These are phyloP conservation scores for Tetheella fluctuosa DNA, from an alignment of 2,888 invertebrate genomes.

Conservation along the genomic window DNA sequence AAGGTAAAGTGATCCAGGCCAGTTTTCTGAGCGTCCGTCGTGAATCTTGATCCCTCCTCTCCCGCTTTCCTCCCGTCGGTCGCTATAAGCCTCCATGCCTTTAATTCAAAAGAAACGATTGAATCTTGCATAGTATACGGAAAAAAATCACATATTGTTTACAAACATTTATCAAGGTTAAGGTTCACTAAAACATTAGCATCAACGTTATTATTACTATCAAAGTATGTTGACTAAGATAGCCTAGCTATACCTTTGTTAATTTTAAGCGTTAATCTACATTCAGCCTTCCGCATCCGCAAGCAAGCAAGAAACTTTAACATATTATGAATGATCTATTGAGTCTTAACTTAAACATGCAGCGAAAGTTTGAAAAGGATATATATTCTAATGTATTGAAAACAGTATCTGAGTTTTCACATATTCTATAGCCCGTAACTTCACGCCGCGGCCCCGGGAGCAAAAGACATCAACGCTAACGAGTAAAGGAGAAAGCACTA, in stretches of 20 bases:
- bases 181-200: no score
- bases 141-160: conserved; percentile 28
- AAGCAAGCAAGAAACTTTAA: not conserved
- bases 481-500: conserved; percentile 55
- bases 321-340: not conserved
- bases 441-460: conserved; percentile 48
- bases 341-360: not conserved
- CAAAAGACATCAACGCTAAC: conserved; percentile 80
- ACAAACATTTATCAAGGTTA: not conserved
- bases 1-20: conserved; percentile 57
- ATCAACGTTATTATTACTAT: not conserved
- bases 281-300: not conserved
- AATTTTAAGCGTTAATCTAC: not conserved
- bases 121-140: conserved; percentile 46
- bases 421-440: conserved; percentile 47
- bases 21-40: conserved; percentile 55
- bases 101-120: conserved; percentile 69
- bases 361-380: not conserved
- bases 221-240: not conserved
- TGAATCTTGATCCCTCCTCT: conserved; percentile 71
- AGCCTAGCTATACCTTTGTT: no score
- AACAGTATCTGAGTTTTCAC: conserved; percentile 24
- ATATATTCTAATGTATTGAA: not conserved
- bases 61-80: conserved; percentile 49
- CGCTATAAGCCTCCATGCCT: conserved; percentile 47